Evolutionary conservation across 2,113 vertebrate genomes (phyloP), one percentile per base, ranked within the genome.

Genomic region (Syrmaticus mikado): DNA sequence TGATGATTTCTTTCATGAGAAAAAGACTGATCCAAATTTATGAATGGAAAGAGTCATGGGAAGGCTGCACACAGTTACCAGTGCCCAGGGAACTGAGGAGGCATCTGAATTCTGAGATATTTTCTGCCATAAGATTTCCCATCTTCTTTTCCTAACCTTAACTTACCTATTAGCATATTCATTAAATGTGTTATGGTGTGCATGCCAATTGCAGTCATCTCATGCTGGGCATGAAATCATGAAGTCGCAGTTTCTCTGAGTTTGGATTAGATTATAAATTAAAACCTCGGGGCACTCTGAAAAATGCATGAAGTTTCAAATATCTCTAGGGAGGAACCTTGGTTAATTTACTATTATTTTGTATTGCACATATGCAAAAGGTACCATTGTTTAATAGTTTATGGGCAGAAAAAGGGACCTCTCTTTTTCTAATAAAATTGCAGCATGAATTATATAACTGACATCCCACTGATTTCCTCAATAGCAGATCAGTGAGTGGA

Each of bases 201-300:
- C 55, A 28, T 46, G 82, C 66, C 45, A 71, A n/a, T 82, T 91
- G 85, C 60, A 1, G 46, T 4, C 75, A 72, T 85, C 64, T 84
- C 94, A 67, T 1, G 46, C 89, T 94, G 94, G 82, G 92, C 64
- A 48, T 45, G 92, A 87, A 92, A 91, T 78, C 65, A 2, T 27
- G 84, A 87, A 88, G 78, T 84, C 88, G 80, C 70, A 48, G 28
- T 36, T 87, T 89, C 48, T 66, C 71, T 73, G 28, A 65, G 67
- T 24, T 85, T 27, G 72, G 89, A 74, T 85, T 67, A 87, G 84
- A 64, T 80, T 91, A 86, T 5, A 94, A 93, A 96, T 95, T 55
- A 87, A 89, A 96, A 81, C 85, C 75, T 87, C 8, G 4, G 82
- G 85, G 92, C 78, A 75, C 65, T 66, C 52, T 76, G 85, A 85